phyloP scores from a whole-genome alignment of 1,140 invertebrate species.

The Ceratina japonica region DNA sequence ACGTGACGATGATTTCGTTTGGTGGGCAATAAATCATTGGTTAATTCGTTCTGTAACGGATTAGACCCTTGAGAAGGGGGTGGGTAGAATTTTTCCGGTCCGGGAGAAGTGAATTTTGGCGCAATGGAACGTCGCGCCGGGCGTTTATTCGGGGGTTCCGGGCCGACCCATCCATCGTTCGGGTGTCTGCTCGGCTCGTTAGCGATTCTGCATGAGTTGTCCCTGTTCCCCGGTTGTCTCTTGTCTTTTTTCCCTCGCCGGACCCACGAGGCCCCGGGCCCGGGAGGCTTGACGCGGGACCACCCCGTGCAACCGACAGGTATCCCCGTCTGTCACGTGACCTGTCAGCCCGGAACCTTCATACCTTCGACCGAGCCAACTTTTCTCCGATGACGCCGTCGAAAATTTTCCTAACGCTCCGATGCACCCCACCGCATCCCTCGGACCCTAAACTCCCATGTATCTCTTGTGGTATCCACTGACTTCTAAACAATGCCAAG shows the following conservation, averaged over 20 bases:
- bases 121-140: conserved; percentile 32
- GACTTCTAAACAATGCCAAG: too few relatives aligned
- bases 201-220: conserved; percentile 76
- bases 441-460: too few relatives aligned
- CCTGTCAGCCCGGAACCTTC: conserved; percentile 57
- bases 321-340: conserved; percentile 73
- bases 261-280: conserved; percentile 36
- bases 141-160: conserved; percentile 41
- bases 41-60: too few relatives aligned
- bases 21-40: too few relatives aligned
- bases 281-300: conserved; percentile 67
- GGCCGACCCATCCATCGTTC: conserved; percentile 74
- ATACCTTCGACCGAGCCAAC: conserved; percentile 37
- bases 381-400: background rate
- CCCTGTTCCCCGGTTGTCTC: conserved; percentile 52
- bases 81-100: conserved; percentile 45
- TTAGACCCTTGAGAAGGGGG: background rate
- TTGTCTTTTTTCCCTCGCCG: conserved; percentile 64
- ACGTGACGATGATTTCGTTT: too few relatives aligned
- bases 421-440: too few relatives aligned
- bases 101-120: too few relatives aligned
- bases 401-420: background rate
- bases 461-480: too few relatives aligned
- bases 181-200: conserved; percentile 75
- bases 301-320: conserved; percentile 74